Percentiles rank a stretch among this genome's conserved stretches.
Evolutionary conservation across 2,888 invertebrate species (phyloP).

Genomic region (Pristionchus fissidentatus): DNA sequence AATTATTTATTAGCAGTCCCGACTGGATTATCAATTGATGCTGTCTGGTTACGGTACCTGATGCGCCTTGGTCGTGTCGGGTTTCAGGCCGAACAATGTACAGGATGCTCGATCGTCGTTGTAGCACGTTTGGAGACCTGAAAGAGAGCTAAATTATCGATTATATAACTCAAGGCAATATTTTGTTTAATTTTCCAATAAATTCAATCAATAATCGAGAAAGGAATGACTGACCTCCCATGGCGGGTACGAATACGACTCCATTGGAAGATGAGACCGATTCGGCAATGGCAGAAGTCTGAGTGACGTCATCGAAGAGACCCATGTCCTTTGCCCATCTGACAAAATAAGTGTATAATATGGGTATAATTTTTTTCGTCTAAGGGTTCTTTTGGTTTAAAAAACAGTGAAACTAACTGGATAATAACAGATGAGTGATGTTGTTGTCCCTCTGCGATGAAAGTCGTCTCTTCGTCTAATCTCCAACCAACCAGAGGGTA

Average conservation of each 20-base stretch:
- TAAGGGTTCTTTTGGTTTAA: background rate
- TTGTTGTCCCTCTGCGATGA: slow-evolving; percentile 88
- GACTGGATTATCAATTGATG: background rate
- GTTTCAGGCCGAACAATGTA: slow-evolving; percentile 85
- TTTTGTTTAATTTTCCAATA: no score
- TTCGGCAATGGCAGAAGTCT: slow-evolving; percentile 61
- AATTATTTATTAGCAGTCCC: background rate
- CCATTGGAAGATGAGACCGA: slow-evolving; percentile 57
- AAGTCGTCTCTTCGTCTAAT: slow-evolving; percentile 78
- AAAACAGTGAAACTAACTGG: background rate
- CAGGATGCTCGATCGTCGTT: slow-evolving; percentile 89
- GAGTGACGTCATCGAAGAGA: slow-evolving; percentile 59
- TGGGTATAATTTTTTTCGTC: background rate
- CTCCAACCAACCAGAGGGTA: slow-evolving; percentile 94
- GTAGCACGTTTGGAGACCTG: slow-evolving; percentile 85
- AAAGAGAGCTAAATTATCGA: background rate
- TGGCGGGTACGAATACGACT: slow-evolving; percentile 88
- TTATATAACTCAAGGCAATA: background rate
- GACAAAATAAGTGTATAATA: background rate
- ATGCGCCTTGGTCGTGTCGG: slow-evolving; percentile 81
- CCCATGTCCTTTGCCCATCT: slow-evolving; percentile 51
- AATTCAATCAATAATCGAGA: background rate
- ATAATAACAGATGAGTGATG: slow-evolving; percentile 89
- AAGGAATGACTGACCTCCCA: slow-evolving; percentile 81
- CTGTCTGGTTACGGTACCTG: slow-evolving; percentile 54